phyloP scores from a whole-genome alignment of 2,888 invertebrate species.

The Cactoblastis cactorum region DNA sequence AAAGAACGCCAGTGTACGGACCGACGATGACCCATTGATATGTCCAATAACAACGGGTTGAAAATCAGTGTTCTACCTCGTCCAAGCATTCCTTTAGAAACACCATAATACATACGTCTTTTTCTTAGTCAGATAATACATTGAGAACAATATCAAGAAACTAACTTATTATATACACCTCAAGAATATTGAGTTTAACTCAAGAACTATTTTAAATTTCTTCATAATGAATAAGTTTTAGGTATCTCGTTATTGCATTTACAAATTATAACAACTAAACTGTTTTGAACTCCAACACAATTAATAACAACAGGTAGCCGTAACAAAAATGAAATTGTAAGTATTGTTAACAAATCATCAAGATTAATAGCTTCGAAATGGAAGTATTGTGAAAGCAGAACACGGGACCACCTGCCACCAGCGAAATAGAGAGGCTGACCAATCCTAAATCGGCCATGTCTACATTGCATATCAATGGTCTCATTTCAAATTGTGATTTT shows the following conservation, averaged over 20 bases:
- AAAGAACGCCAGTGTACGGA: neutral
- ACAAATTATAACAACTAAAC: neutral
- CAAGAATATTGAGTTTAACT: neutral
- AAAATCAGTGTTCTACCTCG: no score
- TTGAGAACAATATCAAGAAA: no score
- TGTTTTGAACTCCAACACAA: neutral
- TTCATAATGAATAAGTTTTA: neutral
- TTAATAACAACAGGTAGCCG: neutral
- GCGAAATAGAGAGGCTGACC: conserved; percentile 7
- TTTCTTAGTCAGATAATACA: no score
- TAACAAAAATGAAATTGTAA: neutral
- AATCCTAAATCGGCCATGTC: neutral
- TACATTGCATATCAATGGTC: neutral
- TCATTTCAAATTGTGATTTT: neutral
- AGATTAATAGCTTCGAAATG: conserved; percentile 33
- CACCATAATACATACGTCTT: no score
- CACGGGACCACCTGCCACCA: conserved; percentile 36
- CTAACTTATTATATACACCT: no score
- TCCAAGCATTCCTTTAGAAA: no score
- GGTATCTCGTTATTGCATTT: neutral
- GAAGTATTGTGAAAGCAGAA: conserved; percentile 37
- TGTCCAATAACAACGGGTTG: no score
- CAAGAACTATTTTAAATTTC: neutral
- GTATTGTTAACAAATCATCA: conserved; percentile 28
- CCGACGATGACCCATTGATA: neutral